Base-by-base conservation (phyloP, 2,888 invertebrate genomes). In the Caenorhabditis sinica region DNA sequence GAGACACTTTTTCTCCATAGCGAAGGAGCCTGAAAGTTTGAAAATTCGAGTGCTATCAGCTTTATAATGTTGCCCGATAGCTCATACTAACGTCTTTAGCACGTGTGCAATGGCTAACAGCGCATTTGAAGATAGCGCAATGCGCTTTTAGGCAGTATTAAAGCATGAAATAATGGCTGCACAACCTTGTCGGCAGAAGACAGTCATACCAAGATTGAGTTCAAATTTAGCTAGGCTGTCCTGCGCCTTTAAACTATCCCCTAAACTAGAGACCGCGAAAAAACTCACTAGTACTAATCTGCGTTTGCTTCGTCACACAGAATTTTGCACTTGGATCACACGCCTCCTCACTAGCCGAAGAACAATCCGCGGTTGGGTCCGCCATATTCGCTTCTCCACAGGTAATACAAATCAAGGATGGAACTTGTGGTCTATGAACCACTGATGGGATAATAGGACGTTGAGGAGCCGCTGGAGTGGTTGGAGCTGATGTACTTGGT, bases 291-390 rank as follows among this genome's bases (percentile, higher is more conserved):
- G 83, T 89, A 1, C 87, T 85, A 15, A 90, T 82, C 68, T 91
- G 91, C 28, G 91, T 90, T 71, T 91, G 91, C 60, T 90, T 83
- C 8, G 91, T 90, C 36, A 91, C 81, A 82, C 91, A 91, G 69
- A 69, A 88, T 20, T 25, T 76, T 11, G 77, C 65, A 11, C 20
- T 56, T 20, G 25, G 2, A 30, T 74, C 75, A 40, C 83, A 83
- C 2, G 61, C 63, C 45, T 80, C 74, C 28, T 83, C 83, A 2
- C 30, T 53, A 11, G 74, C 65, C 9, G 69, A 28, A 11, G 79
- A 56, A 79, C 90, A 90, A 60, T 90, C 90, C 8, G 87, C 88
- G 1, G 89, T 90, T 30, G 88, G 89, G 75, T 90, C 88, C 8
- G 82, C 56, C 51, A 86, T 82, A 43, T 89, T 87, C 1, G 83